Evolutionary conservation across 2,797 vertebrate species (phyloP).

Genomic region (Corythornis leucogaster): DNA sequence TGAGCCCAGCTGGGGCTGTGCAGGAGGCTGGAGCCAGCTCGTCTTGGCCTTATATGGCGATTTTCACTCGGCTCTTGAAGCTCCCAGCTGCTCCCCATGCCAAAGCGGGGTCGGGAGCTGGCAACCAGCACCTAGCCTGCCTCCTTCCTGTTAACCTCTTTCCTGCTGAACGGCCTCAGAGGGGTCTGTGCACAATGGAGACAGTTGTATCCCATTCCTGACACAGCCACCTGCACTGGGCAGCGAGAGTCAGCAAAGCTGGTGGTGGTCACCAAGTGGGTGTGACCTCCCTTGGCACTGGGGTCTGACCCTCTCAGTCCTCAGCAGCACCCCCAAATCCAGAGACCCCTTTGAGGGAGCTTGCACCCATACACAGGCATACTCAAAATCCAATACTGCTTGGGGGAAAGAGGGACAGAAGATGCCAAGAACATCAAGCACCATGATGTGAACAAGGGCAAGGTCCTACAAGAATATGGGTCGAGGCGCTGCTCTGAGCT

Average conservation of each 20-base stretch:
- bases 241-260: background rate
- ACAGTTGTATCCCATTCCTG: background rate
- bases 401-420: background rate
- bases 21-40: background rate
- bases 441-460: background rate
- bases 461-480: background rate
- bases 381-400: rapidly evolving
- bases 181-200: background rate
- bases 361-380: rapidly evolving
- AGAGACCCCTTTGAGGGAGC: background rate
- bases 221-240: rapidly evolving
- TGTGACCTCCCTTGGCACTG: background rate
- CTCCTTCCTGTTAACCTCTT: constrained; percentile 43
- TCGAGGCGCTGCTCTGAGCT: background rate
- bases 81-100: constrained; percentile 60
- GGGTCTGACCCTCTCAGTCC: background rate
- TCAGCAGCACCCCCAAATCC: background rate
- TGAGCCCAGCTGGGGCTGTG: background rate
- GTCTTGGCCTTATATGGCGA: constrained; percentile 70
- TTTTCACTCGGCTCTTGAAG: constrained; percentile 17
- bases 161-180: background rate
- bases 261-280: background rate
- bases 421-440: background rate
- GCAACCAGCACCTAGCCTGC: constrained; percentile 17
- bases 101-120: constrained; percentile 44